Base-by-base conservation (phyloP, 2,888 invertebrate genomes). In the Sarcophaga carnaria region DNA sequence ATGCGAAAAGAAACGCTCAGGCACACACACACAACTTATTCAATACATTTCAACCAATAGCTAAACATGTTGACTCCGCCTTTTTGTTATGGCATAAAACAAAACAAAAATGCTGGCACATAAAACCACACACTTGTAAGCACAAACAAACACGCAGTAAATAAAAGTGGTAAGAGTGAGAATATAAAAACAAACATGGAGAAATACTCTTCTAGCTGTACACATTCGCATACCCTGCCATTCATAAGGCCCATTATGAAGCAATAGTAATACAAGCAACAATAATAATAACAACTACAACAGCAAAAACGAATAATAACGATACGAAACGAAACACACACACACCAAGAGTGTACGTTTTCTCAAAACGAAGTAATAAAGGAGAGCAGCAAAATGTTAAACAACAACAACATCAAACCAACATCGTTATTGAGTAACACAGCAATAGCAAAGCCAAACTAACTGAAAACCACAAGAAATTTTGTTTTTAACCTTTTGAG, bases 11-110 rank as follows among this genome's bases (percentile, higher is more conserved):
- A 37, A 37, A 10, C 8, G 10, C 37, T 2, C 37, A 37, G 0
- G 0, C 37, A 37, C 8, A 8, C 37, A 37, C 37, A 37, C 8
- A 37, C 37, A 37, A 10, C 8, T 8, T 37, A 37, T 37, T 37
- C 37, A 37, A 37, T 37, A 8, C 37, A 37, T 90, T 90, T 90
- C 90, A 89, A 90, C 93, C 93, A 93, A 93, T 93, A 91, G 90
- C 89, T 91, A 90, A 89, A 89, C 91, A 91, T 60, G 45, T 14
- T 84, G 17, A 91, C 93, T 93, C 93, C 93, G 92, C 93, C 93
- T 92, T 90, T 37, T 91, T 90, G 2, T 54, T 88, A 77, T 86
- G 69, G 77, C 81, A 49, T 20, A 80, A 60, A 80, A 71, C 54
- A 59, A 82, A 86, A 86, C 81, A 89, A 49, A 6, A 76, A 20